Evolutionary conservation across 64 coral and sea anemone genomes (phyloP).

Genomic region (Montipora sp.): DNA sequence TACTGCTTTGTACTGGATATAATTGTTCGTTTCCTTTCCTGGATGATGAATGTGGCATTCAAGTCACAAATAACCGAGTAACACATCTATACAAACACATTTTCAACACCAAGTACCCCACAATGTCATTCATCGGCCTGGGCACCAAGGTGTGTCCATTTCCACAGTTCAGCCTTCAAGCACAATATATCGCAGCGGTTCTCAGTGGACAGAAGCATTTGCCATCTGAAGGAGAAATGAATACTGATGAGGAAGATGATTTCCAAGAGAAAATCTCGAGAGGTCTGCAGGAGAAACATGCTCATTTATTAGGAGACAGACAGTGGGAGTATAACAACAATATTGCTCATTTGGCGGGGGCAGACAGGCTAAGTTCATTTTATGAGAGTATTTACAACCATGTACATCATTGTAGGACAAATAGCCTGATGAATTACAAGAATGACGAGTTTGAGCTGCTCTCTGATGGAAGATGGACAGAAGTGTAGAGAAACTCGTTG

Average conservation of each 20-base stretch:
- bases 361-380: conserved; percentile 6
- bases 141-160: conserved; percentile 20
- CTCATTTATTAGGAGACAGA: conserved; percentile 24
- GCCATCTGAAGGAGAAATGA: conserved; percentile 61
- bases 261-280: conserved; percentile 27
- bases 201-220: conserved; percentile 35
- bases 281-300: conserved; percentile 11
- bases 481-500: neutral
- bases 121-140: conserved; percentile 65
- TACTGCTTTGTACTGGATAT: conserved; percentile 74
- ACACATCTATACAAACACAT: conserved; percentile 66
- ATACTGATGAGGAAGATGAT: conserved; percentile 42
- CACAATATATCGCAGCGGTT: conserved; percentile 20
- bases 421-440: conserved; percentile 47
- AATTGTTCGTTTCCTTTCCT: conserved; percentile 68
- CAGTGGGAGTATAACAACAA: conserved; percentile 45
- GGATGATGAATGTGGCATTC: conserved; percentile 44
- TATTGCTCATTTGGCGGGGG: conserved; percentile 30
- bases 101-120: conserved; percentile 69
- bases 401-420: neutral
- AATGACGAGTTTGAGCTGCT: conserved; percentile 11
- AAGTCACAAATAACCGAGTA: conserved; percentile 51
- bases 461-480: neutral
- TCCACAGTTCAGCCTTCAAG: conserved; percentile 60
- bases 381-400: conserved; percentile 34